Base-by-base conservation (phyloP, 2,113 vertebrate genomes). In the Carollia perspicillata region DNA sequence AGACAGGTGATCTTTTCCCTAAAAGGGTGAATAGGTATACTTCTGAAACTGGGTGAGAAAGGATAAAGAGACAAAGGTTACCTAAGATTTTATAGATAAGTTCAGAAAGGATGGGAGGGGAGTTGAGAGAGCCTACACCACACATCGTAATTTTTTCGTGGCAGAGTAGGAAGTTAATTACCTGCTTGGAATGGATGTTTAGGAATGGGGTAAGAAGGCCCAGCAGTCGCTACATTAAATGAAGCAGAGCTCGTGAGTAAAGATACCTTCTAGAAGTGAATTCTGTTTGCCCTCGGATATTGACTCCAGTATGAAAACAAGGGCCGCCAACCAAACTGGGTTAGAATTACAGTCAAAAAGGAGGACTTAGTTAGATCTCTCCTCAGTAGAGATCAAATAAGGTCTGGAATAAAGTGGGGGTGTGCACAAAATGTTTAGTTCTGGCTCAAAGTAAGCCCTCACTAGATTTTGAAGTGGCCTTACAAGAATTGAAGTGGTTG, bases 111-210 rank as follows among this genome's bases (percentile, higher is more conserved):
- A 74, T 75, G 55, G 77, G 84, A 58, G 78, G 84, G 51, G 74
- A 81, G 40, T 20, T 65, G 66, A 66, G 17, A 47, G 37, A 84
- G 66, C 75, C 68, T 77, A 81, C 35, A 87, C 13, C 65, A 90
- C 12, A 71, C 51, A 68, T 58, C 53, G 55, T 53, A 89, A 75
- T 77, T 90, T 95, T 75, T 44, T 93, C 66, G 40, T 87, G 66
- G 33, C 69, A 26, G 65, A 93, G 83, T 66, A 92, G 69, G 49
- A 84, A 84, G 87, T 66, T 91, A 86, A 93, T 89, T 95, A 74
- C 84, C 65, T 92, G 28, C 88, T 92, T 58, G 55, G 77, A 84
- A 95, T 80, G 81, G 63, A 72, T 78, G 47, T 51, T 92, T 88
- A 81, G 23, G 42, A 74, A 63, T 35, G 28, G 47, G 14, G 16